Percentiles rank a stretch among this genome's conserved stretches.
Conservation (phyloP, 2,113 vertebrate species). For the Megaleporinus macrocephalus region DNA sequence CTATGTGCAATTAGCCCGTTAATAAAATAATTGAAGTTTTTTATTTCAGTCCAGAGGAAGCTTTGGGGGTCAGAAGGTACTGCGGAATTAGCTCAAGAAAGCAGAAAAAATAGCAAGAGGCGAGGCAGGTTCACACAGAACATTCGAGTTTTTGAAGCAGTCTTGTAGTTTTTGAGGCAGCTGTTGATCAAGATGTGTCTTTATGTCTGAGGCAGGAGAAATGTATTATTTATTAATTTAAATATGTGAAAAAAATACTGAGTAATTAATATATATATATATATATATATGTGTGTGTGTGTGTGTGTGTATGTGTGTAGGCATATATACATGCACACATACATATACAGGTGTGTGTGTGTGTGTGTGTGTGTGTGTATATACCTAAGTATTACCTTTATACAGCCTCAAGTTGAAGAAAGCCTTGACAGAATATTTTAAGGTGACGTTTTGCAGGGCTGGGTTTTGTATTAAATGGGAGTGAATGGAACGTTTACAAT, state of each 20-base stretch:
- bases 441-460: not conserved
- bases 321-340: no score
- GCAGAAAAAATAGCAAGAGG: not conserved
- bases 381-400: no score
- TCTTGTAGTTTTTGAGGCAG: not conserved
- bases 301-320: no score
- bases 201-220: not conserved
- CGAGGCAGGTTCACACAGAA: not conserved
- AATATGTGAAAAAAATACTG: no score
- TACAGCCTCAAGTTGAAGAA: not conserved
- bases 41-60: slow-evolving; percentile 43
- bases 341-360: no score
- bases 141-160: not conserved
- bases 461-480: not conserved
- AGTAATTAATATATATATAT: no score
- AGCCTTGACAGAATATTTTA: not conserved
- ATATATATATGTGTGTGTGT: no score
- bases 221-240: not conserved
- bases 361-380: no score
- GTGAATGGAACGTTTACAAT: not conserved
- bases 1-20: slow-evolving; percentile 60
- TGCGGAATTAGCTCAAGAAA: not conserved
- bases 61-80: not conserved
- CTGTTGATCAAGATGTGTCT: not conserved
- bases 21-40: slow-evolving; percentile 64